Percentiles rank a stretch among this genome's conserved stretches.
Conservation (phyloP, 2,113 vertebrate genomes). For the Panthera uncia region DNA sequence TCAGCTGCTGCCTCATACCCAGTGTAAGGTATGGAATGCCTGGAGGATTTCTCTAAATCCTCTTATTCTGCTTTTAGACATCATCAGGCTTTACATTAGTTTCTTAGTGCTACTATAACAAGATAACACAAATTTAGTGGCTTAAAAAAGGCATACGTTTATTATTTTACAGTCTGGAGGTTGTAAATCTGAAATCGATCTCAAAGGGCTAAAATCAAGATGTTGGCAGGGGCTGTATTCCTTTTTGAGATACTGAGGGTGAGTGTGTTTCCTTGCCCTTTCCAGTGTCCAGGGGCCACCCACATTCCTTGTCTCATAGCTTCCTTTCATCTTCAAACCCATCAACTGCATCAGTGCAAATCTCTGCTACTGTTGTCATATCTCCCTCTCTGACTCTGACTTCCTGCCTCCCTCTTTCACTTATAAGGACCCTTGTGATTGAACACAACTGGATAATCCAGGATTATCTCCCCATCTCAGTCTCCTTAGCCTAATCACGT, state of each 20-base stretch:
- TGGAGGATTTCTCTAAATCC: background rate
- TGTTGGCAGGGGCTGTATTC: background rate
- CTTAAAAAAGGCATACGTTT: background rate
- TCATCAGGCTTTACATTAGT: background rate
- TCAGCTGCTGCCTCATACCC: background rate
- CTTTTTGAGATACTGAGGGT: background rate
- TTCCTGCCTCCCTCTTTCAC: background rate
- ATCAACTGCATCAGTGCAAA: background rate
- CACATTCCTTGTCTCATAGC: background rate
- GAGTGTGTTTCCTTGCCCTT: background rate
- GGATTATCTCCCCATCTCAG: background rate
- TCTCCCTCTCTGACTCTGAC: background rate
- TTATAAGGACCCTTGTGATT: background rate
- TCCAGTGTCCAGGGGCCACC: too few relatives aligned
- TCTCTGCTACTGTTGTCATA: background rate
- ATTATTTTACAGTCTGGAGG: background rate
- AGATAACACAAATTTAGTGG: background rate
- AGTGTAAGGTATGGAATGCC: background rate
- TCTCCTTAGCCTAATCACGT: background rate
- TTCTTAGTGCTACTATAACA: background rate
- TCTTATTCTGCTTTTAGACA: background rate
- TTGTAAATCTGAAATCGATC: background rate
- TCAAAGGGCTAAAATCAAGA: background rate
- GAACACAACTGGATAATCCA: background rate
- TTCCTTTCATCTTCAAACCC: background rate